Evolutionary conservation across 1,140 invertebrate species (phyloP).

Genomic region (Mamestra configurata): DNA sequence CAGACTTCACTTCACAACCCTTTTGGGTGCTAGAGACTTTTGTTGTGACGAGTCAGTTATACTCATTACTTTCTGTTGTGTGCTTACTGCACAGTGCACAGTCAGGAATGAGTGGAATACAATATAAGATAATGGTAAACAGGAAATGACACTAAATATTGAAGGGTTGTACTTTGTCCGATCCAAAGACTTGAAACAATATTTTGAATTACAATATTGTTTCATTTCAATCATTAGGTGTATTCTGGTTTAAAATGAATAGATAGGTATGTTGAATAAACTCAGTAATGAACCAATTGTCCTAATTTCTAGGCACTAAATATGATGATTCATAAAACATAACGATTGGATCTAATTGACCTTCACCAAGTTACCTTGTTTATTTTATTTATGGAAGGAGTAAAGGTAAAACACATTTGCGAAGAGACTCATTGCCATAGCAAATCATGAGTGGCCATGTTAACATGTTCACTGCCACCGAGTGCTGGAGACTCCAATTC

Average conservation of each 20-base stretch:
- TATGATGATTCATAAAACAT: not conserved
- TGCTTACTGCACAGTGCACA: not conserved
- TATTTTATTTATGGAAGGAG: not conserved
- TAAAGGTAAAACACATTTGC: not conserved
- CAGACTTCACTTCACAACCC: too few species aligned
- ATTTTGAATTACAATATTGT: too few species aligned
- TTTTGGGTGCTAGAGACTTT: too few species aligned
- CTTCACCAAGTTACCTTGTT: not conserved
- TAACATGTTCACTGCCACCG: too few species aligned
- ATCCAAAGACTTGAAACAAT: too few species aligned
- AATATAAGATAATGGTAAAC: not conserved
- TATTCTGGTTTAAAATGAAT: too few species aligned
- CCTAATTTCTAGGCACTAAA: not conserved
- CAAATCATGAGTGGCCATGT: too few species aligned
- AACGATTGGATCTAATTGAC: not conserved
- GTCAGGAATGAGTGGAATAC: not conserved
- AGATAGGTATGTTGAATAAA: too few species aligned
- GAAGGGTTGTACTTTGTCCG: too few species aligned
- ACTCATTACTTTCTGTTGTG: not conserved
- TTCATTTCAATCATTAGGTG: too few species aligned
- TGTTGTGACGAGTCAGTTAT: too few species aligned
- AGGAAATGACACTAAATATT: conserved; percentile 11
- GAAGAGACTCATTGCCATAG: not conserved
- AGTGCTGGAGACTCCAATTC: too few species aligned
- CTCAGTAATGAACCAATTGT: not conserved